Base-by-base conservation (phyloP, 2,888 invertebrate species). In the Uropetala carovei region DNA sequence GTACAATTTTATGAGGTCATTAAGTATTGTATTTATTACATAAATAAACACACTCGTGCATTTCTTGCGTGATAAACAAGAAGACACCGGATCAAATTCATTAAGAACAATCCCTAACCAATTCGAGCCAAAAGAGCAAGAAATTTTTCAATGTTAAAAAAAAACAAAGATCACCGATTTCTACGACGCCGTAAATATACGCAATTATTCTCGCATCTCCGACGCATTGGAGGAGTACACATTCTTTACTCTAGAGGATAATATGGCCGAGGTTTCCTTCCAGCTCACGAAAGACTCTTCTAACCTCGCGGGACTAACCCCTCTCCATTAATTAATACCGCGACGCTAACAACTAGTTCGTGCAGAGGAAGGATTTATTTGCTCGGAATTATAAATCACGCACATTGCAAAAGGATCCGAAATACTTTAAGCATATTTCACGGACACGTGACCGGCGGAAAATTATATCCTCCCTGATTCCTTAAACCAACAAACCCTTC, bases 301-400 rank as follows among this genome's bases (percentile, higher is more conserved):
- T 43, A 43, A 22, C 22, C 75, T 27, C 68, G 22, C 75, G 22
- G 43, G 68, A 68, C 68, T 18, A 68, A 7, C 27, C 4, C 75
- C 22, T 27, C 75, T 75, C n/a, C 75, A 75, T 75, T 75, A 75
- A 75, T 75, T 75, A 75, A 75, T 75, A 75, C 75, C 11, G 75
- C 75, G 75, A 75, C 75, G 75, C 22, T 75, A 75, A 75, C 75
- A 75, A 75, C 75, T 27, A 75, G 75, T 68, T 68, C 75, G 27
- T 18, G 27, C 22, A 27, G 75, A 18, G 18, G 8, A 14, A 27
- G 27, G 75, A 75, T 75, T 27, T 75, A 75, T 75, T 75, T 27
- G 75, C 75, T 13, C 22, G 27, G 14, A 22, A 27, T 75, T 75
- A 75, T 75, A 75, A 75, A 75, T 75, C 75, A 75, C 75, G 27